phyloP scores from a whole-genome alignment of 2,888 invertebrate species.

The Seladonia tumulorum region DNA sequence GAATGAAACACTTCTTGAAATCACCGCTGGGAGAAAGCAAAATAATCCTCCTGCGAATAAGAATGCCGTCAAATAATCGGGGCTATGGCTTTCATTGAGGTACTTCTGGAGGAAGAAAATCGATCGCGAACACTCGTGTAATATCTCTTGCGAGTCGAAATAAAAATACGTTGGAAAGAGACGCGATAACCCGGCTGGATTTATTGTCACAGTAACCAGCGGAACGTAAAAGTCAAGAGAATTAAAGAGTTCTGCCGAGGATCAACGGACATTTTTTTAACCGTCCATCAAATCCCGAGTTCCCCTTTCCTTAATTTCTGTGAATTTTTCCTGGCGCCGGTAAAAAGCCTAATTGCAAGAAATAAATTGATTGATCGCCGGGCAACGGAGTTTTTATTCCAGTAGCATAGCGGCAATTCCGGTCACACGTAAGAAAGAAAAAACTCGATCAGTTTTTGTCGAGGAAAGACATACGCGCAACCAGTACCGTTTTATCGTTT shows the following conservation, averaged over 20 bases:
- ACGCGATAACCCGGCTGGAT: background rate
- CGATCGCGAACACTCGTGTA: background rate
- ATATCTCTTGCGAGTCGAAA: background rate
- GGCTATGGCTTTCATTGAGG: background rate
- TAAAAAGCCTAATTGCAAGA: background rate
- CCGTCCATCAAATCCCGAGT: background rate
- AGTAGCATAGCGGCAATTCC: background rate
- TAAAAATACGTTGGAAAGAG: background rate
- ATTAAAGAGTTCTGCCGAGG: background rate
- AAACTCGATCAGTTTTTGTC: background rate
- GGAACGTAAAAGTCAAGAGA: conserved; percentile 2
- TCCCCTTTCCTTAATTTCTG: background rate
- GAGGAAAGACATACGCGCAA: background rate
- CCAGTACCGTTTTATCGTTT: background rate
- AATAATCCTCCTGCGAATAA: background rate
- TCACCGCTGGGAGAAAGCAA: too few relatives aligned
- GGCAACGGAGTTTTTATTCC: background rate
- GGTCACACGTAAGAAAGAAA: background rate
- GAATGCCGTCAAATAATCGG: background rate
- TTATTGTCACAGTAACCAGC: background rate
- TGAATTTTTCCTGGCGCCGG: background rate
- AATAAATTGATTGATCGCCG: background rate
- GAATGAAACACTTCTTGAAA: background rate
- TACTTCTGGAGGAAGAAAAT: background rate
- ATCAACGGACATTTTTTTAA: background rate